Evolutionary conservation across 1,140 invertebrate species (phyloP).

Genomic region (Streblospio benedicti): DNA sequence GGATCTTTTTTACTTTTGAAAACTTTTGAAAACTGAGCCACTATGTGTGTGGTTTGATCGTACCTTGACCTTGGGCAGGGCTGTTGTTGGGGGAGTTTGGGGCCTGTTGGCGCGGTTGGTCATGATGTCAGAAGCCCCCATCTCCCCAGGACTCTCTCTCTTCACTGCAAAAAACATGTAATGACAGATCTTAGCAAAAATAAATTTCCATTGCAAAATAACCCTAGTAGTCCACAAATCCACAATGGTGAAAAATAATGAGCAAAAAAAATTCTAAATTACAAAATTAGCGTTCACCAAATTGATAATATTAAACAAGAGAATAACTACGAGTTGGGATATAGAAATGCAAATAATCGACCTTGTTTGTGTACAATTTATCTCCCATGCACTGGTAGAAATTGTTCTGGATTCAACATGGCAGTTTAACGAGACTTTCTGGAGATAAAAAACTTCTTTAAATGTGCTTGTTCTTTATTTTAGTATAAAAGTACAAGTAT

Average conservation of each 20-base stretch:
- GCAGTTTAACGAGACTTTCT: neutral
- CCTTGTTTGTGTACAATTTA: neutral
- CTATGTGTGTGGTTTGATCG: neutral
- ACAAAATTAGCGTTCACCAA: neutral
- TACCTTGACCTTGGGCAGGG: slow-evolving; percentile 5
- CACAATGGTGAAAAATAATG: neutral
- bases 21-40: too few relatives aligned
- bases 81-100: slow-evolving; percentile 11
- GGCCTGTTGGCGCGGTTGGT: slow-evolving; percentile 11
- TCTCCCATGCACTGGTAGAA: neutral
- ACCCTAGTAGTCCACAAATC: neutral
- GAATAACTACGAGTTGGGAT: neutral
- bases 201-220: neutral
- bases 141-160: slow-evolving; percentile 13
- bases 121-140: slow-evolving; percentile 12
- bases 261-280: neutral
- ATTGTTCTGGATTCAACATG: neutral
- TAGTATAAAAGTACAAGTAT: too few relatives aligned
- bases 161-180: neutral
- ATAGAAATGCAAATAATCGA: neutral
- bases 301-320: too few relatives aligned
- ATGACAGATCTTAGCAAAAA: neutral
- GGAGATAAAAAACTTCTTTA: neutral
- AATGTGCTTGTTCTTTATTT: too few relatives aligned
- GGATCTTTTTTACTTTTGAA: too few relatives aligned